Evolutionary conservation across 1,140 invertebrate genomes (phyloP), one percentile per base, ranked within the genome.

Genomic region (Heliconius eleuchia): DNA sequence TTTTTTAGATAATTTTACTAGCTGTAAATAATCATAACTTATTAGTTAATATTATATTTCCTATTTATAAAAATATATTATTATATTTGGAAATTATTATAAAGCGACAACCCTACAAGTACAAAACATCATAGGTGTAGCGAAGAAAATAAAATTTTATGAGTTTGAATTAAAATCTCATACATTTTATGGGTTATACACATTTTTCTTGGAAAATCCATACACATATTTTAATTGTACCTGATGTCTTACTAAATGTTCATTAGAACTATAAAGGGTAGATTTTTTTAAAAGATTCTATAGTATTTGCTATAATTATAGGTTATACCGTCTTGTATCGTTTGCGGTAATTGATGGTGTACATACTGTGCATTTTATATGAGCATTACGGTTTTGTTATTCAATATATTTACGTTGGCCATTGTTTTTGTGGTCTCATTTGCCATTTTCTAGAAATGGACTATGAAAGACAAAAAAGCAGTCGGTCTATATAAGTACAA

Each of bases 151-250:
- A 66, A 13, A 11, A 16, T 66, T 66, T 66, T 66, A 66, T 66
- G 60, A 27, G 27, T 30, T 66, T 66, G 13, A 66, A 66, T 66
- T 66, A 66, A 66, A 66, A 66, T 66, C 60, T n/a, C n/a, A 66
- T 66, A 66, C 27, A 66, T 66, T 66, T 66, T 66, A 66, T 66
- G 9, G 55, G n/a, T 23, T 23, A 60, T 60, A 60, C 55, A 60
- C 9, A 27, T 66, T 27, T 66, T 66, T 66, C 60, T 27, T 66
- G 27, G n/a, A 66, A 30, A 66, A 27, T 66, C 13, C 4, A 27
- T 66, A 16, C 27, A 66, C 60, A 30, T 6, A 66, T 66, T 16
- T 46, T 16, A 66, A 66, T 66, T 5, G 11, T 66, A 30, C 23
- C 11, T 30, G 60, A 66, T 66, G 60, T 66, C 60, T 66, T 66